Base-by-base conservation (phyloP, 2,888 invertebrate genomes). In the Gryllus longicercus region DNA sequence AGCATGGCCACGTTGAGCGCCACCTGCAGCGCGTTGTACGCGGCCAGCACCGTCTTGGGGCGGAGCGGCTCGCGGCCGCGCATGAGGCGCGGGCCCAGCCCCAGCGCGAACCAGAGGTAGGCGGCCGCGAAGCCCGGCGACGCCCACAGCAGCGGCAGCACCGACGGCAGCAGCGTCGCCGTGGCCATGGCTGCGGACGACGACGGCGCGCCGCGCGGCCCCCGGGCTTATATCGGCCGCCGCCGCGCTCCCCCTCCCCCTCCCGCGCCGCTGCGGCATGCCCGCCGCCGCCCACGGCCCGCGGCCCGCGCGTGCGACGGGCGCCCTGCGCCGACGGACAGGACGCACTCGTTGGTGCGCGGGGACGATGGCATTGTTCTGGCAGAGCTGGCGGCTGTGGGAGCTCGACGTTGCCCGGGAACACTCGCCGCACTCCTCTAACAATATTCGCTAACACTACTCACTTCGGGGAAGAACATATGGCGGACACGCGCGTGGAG, bases 21-120 rank as follows among this genome's bases (percentile, higher is more conserved):
- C 63, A 63, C 63, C 63, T 63, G 63, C 63, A 63, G 63, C 16
- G 63, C 63, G 63, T 63, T 63, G 63, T 63, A 63, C 63, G 12
- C 63, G n/a, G 63, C 63, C 63, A 63, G 16, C 63, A 63, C 16
- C 63, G 63, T 14, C 63, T 63, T 63, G 63, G n/a, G 63, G 63
- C 63, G 63, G 4, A 63, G n/a, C 8, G 63, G 63, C 63, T 63
- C 16, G 14, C 63, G 63, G n/a, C 16, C 14, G 16, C n/a, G 14
- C 63, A 63, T 63, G 63, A 63, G 8, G n/a, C 63, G 63, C 63
- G 63, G 63, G 14, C 63, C 63, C 63, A 63, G n/a, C 14, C 63
- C 63, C 16, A 63, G 16, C 12, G 63, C 63, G 63, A 63, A 63
- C 63, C 63, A 14, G 16, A 63, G 63, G 63, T 63, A 63, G 16